Base-by-base conservation (phyloP, 2,888 invertebrate species). In the Alentia gelatinosa region DNA sequence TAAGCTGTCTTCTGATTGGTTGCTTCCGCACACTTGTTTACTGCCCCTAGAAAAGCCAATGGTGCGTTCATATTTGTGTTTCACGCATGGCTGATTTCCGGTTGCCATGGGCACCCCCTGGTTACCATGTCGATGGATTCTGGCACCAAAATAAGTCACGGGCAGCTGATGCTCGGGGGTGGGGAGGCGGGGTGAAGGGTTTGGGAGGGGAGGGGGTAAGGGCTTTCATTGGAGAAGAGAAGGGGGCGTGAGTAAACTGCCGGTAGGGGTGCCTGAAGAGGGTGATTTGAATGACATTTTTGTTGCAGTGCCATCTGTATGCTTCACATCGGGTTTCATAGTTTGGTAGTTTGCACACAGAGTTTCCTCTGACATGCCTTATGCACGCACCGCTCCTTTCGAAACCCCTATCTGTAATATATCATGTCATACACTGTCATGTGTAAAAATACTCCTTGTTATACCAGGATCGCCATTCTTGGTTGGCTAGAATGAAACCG, bases 21-120 rank as follows among this genome's bases (percentile, higher is more conserved):
- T 39, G 37, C 37, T 39, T 79, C 42, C 47, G 47, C 47, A 50
- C 86, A 86, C 86, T 86, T 86, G 86, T 86, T 86, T 42, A 86
- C 50, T 42, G 47, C 86, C 47, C 86, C 86, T 86, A 86, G 86
- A 86, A 86, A 47, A 47, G 30, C 30, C 86, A 86, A 50, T 86
- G 86, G 86, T 47, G 86, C 86, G 86, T 86, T 86, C 86, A 86
- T 86, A 86, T 86, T 86, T 86, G 86, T 86, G 50, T 86, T 86
- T 86, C 86, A 47, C 47, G 86, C 86, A 23, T 86, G 86, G 30
- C 42, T 86, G 86, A 33, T 26, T 86, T 42, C 23, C 26, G 42
- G 86, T 86, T 86, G 50, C 86, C 86, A 86, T 0, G 47, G 47
- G 50, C 86, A 86, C 42, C 19, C 47, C 74, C 74, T 33, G n/a